Evolutionary conservation across 2,797 vertebrate species (phyloP).

Genomic region (Mormyrops boulengeri): DNA sequence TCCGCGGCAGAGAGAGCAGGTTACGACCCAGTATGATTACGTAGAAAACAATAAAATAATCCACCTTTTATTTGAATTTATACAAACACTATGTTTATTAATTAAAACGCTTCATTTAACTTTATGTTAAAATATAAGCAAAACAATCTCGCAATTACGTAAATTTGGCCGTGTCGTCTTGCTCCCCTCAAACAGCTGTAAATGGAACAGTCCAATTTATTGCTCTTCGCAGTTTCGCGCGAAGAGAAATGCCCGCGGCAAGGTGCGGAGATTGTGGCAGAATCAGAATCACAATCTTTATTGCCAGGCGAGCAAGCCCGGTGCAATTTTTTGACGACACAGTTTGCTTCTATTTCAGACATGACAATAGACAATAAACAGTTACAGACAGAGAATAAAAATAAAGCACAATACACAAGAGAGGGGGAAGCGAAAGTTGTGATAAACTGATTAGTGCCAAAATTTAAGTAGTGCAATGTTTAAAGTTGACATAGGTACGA

Average conservation of each 20-base stretch:
- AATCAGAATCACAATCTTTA: neutral
- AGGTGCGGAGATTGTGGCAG: neutral
- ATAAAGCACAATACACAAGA: neutral
- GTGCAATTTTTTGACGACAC: neutral
- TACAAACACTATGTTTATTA: neutral
- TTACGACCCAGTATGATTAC: rapidly evolving
- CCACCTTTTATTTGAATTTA: neutral
- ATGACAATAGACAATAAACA: neutral
- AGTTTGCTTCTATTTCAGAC: too few species aligned
- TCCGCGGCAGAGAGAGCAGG: neutral
- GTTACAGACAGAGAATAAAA: neutral
- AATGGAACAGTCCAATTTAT: slow-evolving; percentile 47
- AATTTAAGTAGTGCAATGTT: neutral
- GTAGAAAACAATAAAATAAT: neutral
- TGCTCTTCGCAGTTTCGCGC: slow-evolving; percentile 47
- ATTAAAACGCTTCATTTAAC: neutral
- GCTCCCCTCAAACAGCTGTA: rapidly evolving
- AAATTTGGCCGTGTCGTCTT: rapidly evolving
- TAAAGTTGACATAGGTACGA: neutral
- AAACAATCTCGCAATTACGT: neutral
- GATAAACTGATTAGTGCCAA: neutral
- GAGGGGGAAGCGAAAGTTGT: neutral
- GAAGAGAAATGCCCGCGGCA: slow-evolving; percentile 38
- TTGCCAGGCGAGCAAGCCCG: neutral
- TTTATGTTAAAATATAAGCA: neutral